Evolutionary conservation across 2,797 vertebrate genomes (phyloP).

Genomic region (Chaunax sp.): DNA sequence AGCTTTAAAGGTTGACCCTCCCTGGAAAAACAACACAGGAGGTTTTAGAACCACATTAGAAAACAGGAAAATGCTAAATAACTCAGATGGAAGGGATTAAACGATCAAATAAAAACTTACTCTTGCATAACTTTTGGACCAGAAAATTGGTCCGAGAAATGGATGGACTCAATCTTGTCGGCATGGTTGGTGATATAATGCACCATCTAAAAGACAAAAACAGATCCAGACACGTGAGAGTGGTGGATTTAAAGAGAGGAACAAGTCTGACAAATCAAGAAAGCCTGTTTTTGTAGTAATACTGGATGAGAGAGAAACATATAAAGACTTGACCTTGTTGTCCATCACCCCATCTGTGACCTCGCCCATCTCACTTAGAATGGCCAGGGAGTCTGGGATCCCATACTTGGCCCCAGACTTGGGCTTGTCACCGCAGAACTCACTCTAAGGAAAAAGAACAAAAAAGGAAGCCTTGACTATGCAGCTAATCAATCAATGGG

Average conservation of each 20-base stretch:
- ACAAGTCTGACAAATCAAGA: neutral
- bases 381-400: slow-evolving; percentile 92
- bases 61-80: neutral
- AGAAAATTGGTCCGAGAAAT: slow-evolving; percentile 99
- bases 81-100: neutral
- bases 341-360: slow-evolving; percentile 99
- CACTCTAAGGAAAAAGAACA: slow-evolving; percentile 82
- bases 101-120: slow-evolving; percentile 77
- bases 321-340: slow-evolving; percentile 87
- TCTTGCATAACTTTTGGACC: slow-evolving; percentile 99
- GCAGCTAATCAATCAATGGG: too few species aligned
- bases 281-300: too few species aligned
- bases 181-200: slow-evolving; percentile 96
- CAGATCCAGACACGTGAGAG: neutral
- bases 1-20: slow-evolving; percentile 99
- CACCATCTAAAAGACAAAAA: slow-evolving; percentile 88
- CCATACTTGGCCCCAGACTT: slow-evolving; percentile 96
- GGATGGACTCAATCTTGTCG: slow-evolving; percentile 99
- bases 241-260: neutral
- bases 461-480: neutral
- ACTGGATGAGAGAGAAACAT: neutral
- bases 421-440: slow-evolving; percentile 99
- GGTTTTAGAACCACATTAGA: neutral
- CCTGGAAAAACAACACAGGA: slow-evolving; percentile 74
- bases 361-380: slow-evolving; percentile 98